These are phyloP conservation scores for Dreissena polymorpha DNA, from an alignment of 1,140 invertebrate species.

Conservation along the genomic window DNA sequence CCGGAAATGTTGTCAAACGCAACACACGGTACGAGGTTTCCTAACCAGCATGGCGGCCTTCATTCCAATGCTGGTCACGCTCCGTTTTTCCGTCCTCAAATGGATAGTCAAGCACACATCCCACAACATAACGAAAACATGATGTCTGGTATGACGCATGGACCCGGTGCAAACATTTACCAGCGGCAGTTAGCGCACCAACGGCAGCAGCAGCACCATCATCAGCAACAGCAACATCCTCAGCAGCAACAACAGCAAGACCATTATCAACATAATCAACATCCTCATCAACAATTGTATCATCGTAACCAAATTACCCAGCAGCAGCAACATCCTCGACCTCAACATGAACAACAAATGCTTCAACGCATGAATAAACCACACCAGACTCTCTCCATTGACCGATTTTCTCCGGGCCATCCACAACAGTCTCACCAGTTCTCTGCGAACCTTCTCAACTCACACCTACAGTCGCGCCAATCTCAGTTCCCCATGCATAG, in stretches of 20 bases:
- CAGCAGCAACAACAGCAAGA: constrained; percentile 10
- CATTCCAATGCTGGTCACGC: neutral
- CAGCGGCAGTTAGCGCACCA: neutral
- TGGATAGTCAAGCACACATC: too few relatives aligned
- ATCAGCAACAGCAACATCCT: neutral
- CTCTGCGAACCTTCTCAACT: neutral
- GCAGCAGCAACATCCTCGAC: neutral
- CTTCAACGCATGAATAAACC: neutral
- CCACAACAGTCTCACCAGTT: neutral
- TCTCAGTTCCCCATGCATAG: neutral
- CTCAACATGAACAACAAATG: constrained; percentile 1
- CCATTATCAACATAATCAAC: neutral
- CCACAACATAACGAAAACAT: too few relatives aligned
- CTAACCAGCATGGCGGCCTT: neutral
- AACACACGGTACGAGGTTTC: neutral
- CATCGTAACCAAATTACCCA: neutral
- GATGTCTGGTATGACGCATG: neutral
- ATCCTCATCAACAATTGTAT: neutral
- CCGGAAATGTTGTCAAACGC: neutral
- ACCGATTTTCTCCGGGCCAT: neutral
- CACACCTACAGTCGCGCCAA: neutral
- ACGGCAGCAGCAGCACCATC: neutral
- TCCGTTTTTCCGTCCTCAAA: too few relatives aligned
- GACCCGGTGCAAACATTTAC: neutral
- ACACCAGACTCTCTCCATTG: neutral